Base-by-base conservation (phyloP, 1,140 invertebrate genomes). In the Panagrolaimus sp. region DNA sequence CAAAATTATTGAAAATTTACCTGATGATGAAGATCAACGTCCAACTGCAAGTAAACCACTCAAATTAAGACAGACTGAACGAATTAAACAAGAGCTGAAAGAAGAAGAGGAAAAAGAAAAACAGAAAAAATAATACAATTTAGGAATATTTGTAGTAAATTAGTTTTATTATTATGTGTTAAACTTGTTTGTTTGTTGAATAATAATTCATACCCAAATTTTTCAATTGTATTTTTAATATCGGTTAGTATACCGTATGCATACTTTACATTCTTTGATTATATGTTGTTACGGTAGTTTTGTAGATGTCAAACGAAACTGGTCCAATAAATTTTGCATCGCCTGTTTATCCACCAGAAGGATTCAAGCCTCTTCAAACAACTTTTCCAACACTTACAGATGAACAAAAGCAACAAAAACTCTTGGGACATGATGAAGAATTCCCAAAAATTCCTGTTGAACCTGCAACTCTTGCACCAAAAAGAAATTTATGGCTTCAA, bases 151-250 rank as follows among this genome's bases (percentile, higher is more conserved):
- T 48, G 20, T 57, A 20, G 27, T 57, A 27, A 25, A 11, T 25
- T 57, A 57, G 51, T 27, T 20, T 57, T 25, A 25, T 57, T 57
- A 57, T 20, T 57, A 57, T 25, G 27, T 25, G 51, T 57, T 57
- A 57, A 27, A 27, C 20, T 57, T 57, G 51, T 57, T 57, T 57
- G 51, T 57, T 57, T 57, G 51, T 57, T 57, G 31, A 38, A 38
- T 4, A 38, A 38, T 38, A 38, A 38, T 4, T 4, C 7, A 38
- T 38, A 38, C 2, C 31, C 2, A 4, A 38, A 38, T 38, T 38
- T 38, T 38, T 38, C n/a, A n/a, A n/a, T 38, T 38, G 31, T 38
- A 4, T 38, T 38, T 2, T 4, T 38, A 4, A 7, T 2, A 38
- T 2, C 31, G 31, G 31, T 38, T 38, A 4, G 7, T 38, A 2